Percentiles rank a stretch among this genome's conserved stretches.
Conservation (phyloP, 2,888 invertebrate genomes). For the Lymantria monacha region DNA sequence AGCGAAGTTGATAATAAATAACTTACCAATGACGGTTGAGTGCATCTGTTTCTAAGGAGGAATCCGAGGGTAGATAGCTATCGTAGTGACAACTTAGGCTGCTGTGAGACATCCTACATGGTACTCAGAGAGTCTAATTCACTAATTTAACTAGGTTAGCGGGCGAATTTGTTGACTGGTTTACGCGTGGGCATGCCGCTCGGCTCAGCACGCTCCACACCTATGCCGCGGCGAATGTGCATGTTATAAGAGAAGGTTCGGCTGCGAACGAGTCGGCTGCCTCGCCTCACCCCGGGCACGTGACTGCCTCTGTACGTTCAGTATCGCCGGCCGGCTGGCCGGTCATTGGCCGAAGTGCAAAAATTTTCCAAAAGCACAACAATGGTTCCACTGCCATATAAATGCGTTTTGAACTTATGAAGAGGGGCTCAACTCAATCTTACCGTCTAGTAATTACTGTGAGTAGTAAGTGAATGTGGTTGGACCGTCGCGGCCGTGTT, state of each 20-base stretch:
- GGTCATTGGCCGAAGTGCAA: slow-evolving; percentile 75
- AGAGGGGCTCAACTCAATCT: slow-evolving; percentile 47
- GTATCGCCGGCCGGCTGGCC: slow-evolving; percentile 72
- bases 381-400: slow-evolving; percentile 64
- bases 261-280: slow-evolving; percentile 72
- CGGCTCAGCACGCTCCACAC: slow-evolving; percentile 72
- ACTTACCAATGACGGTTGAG: slow-evolving; percentile 78
- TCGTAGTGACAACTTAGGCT: slow-evolving; percentile 78
- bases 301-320: slow-evolving; percentile 71
- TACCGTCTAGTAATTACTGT: slow-evolving; percentile 35
- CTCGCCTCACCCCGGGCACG: slow-evolving; percentile 81
- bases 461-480: slow-evolving; percentile 40
- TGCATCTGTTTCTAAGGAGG: slow-evolving; percentile 76
- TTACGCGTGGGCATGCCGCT: slow-evolving; percentile 71
- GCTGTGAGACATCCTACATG: slow-evolving; percentile 82
- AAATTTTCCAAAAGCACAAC: slow-evolving; percentile 59
- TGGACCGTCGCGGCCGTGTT: slow-evolving; percentile 46
- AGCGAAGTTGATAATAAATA: slow-evolving; percentile 2
- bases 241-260: slow-evolving; percentile 79
- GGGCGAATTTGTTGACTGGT: slow-evolving; percentile 49
- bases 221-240: slow-evolving; percentile 76
- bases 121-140: slow-evolving; percentile 66
- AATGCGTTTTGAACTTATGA: slow-evolving; percentile 50
- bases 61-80: slow-evolving; percentile 77
- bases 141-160: slow-evolving; percentile 56